phyloP scores from a whole-genome alignment of 2,797 vertebrate genomes.

The Phrynocephalus forsythii region DNA sequence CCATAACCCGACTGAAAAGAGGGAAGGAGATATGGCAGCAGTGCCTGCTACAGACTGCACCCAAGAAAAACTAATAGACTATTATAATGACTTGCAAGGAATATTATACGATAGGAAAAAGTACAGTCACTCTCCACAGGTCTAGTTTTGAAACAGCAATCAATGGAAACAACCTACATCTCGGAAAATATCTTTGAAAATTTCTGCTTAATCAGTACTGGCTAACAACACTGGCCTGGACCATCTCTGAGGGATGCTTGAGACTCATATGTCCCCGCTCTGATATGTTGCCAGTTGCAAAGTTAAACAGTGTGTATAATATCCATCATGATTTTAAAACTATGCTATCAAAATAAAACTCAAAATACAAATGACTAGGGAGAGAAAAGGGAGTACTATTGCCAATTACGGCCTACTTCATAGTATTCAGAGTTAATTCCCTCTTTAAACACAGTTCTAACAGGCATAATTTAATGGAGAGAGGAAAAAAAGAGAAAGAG shows the following conservation, averaged over 20 bases:
- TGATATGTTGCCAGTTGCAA: conserved; percentile 1
- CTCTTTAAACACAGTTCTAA: conserved; percentile 57
- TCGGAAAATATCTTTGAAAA: conserved; percentile 15
- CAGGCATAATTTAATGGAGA: conserved; percentile 52
- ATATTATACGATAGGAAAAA: not conserved
- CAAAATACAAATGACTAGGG: conserved; percentile 52
- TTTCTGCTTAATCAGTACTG: conserved; percentile 21
- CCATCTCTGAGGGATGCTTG: conserved; percentile 41
- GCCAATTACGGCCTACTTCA: conserved; percentile 55
- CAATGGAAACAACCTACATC: conserved; percentile 19
- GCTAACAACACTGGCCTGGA: conserved; percentile 37
- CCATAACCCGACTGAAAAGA: not conserved
- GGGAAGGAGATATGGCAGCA: not conserved
- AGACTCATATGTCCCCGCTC: not conserved
- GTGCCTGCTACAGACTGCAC: not conserved
- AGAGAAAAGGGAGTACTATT: not conserved
- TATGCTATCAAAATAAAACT: conserved; percentile 20
- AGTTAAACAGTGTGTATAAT: conserved; percentile 51
- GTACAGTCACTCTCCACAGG: not conserved
- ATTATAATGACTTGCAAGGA: rapidly evolving
- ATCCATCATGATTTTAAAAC: conserved; percentile 40
- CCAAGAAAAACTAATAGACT: not conserved
- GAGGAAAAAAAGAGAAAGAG: conserved; percentile 27
- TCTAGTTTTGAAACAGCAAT: conserved; percentile 13
- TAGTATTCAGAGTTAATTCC: conserved; percentile 51